phyloP scores from a whole-genome alignment of 2,113 vertebrate genomes.

The Pantherophis guttatus region DNA sequence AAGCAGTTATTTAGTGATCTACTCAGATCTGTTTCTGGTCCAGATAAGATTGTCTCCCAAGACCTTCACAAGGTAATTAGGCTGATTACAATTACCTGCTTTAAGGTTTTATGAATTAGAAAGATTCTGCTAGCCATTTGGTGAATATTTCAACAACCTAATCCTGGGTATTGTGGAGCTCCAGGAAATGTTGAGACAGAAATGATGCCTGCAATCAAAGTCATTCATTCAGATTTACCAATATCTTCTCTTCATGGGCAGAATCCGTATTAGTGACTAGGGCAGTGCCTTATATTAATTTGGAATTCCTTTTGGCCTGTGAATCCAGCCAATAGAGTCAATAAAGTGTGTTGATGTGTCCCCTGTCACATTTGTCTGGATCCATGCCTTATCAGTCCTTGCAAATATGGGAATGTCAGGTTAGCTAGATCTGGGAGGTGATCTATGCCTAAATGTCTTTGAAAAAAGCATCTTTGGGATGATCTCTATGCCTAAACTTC shows the following conservation, averaged over 20 bases:
- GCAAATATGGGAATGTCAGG: neutral
- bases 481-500: neutral
- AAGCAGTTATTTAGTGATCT: neutral
- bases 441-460: neutral
- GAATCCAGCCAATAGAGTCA: neutral
- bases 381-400: neutral
- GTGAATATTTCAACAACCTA: neutral
- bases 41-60: neutral
- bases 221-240: neutral
- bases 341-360: neutral
- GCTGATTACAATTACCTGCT: neutral
- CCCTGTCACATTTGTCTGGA: neutral
- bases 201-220: neutral
- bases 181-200: neutral
- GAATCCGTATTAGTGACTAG: neutral
- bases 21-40: neutral
- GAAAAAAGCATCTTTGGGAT: no score
- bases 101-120: neutral
- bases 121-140: neutral
- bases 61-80: neutral
- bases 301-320: neutral
- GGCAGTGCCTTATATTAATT: neutral
- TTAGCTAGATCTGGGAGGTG: neutral
- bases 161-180: neutral
- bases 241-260: neutral